Percentiles rank a stretch among this genome's conserved stretches.
phyloP scores from a whole-genome alignment of 2,113 vertebrate genomes.

The Toxostoma redivivum region DNA sequence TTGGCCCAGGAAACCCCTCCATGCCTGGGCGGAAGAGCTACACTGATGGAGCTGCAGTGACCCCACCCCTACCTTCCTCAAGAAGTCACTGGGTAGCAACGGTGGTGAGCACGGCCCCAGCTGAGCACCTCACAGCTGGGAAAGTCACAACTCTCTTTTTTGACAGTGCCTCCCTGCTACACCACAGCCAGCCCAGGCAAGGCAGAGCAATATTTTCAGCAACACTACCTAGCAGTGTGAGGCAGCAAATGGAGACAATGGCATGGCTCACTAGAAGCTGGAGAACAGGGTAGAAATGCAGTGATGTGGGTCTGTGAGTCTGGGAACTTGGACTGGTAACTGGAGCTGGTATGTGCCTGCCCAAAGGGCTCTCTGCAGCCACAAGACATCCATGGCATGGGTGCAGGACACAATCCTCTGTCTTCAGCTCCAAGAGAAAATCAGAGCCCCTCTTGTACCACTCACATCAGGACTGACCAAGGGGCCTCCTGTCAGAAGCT shows the following conservation, averaged over 20 bases:
- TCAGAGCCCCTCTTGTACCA: neutral
- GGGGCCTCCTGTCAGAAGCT: neutral
- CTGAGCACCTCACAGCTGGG: neutral
- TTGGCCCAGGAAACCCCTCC: neutral
- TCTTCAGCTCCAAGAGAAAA: neutral
- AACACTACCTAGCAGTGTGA: neutral
- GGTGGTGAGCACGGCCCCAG: fast-evolving
- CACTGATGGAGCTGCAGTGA: neutral
- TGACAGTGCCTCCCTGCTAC: neutral
- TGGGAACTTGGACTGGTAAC: neutral
- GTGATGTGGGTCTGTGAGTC: neutral
- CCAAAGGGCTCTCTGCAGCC: neutral
- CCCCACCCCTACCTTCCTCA: neutral
- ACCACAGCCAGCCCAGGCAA: neutral
- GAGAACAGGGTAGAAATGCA: neutral
- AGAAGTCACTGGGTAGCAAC: fast-evolving
- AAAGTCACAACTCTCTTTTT: neutral
- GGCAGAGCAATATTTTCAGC: neutral
- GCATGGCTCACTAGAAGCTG: neutral
- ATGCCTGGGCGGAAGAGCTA: neutral
- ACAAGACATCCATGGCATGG: neutral
- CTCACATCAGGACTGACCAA: neutral
- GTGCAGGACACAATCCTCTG: neutral
- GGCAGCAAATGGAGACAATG: neutral
- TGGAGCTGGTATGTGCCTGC: neutral